phyloP scores from a whole-genome alignment of 2,113 vertebrate species.

The Petroica traversi region DNA sequence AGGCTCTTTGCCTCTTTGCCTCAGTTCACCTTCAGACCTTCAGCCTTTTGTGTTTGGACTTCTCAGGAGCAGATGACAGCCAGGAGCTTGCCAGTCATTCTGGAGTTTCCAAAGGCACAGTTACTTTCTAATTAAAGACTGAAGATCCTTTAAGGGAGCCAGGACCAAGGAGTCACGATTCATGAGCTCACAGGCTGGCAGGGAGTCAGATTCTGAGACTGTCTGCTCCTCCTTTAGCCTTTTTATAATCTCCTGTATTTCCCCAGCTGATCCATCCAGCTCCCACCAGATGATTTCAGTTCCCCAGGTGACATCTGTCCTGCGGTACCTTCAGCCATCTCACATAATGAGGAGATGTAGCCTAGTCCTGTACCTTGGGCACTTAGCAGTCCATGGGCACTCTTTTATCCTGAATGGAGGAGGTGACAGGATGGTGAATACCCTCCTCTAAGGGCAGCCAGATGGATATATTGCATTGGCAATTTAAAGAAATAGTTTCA shows the following conservation, averaged over 20 bases:
- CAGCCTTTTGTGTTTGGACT: not conserved
- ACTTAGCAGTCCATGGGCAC: accelerated
- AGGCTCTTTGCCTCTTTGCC: not conserved
- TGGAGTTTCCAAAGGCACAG: not conserved
- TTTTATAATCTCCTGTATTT: not conserved
- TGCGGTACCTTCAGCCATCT: not conserved
- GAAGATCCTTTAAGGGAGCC: not conserved
- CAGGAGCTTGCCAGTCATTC: not conserved
- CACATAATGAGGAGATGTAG: accelerated
- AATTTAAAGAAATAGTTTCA: not conserved
- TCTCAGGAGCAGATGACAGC: not conserved
- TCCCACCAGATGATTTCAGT: not conserved
- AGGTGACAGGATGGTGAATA: not conserved
- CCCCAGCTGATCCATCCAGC: not conserved
- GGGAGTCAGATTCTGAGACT: not conserved
- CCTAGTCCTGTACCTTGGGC: not conserved
- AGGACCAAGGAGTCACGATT: not conserved
- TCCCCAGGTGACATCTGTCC: not conserved
- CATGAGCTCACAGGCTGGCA: not conserved
- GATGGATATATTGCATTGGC: not conserved
- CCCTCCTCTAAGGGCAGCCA: not conserved
- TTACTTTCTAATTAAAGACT: not conserved
- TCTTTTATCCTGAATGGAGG: not conserved
- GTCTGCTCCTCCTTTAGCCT: not conserved
- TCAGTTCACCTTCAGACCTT: not conserved